These are phyloP conservation scores for Cheirogaleus major DNA, from an alignment of 2,797 vertebrate genomes.

Conservation along the genomic window DNA sequence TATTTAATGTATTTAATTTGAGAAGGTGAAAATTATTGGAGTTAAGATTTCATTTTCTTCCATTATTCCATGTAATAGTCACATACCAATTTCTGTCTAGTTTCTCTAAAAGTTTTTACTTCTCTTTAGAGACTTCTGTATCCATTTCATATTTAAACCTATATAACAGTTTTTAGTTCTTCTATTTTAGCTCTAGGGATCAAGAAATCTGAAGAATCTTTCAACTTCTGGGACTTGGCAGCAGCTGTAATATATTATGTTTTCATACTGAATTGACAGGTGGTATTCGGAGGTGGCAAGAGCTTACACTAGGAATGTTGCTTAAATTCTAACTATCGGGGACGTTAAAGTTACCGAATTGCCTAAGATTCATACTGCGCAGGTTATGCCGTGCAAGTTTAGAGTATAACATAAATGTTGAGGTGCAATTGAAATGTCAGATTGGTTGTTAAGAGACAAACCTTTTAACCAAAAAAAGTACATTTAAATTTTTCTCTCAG, in stretches of 20 bases:
- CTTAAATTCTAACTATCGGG: neutral
- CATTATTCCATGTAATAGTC: neutral
- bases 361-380: neutral
- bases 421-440: neutral
- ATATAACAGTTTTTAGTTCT: neutral
- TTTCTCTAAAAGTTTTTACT: neutral
- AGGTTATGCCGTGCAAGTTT: neutral
- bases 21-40: neutral
- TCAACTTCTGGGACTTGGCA: neutral
- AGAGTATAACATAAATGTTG: neutral
- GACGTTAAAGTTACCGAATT: neutral
- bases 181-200: neutral
- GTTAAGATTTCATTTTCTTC: neutral
- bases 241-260: neutral
- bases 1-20: constrained; percentile 9
- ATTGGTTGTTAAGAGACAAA: neutral
- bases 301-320: neutral
- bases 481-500: neutral
- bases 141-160: neutral
- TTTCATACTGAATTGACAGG: neutral
- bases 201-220: constrained; percentile 10
- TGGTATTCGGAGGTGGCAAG: neutral
- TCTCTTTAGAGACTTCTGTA: neutral
- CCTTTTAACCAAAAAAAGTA: neutral
- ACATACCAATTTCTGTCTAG: neutral